Percentiles rank a stretch among this genome's conserved stretches.
Evolutionary conservation across 2,888 invertebrate genomes (phyloP).

Genomic region (Polylopha cassiicola): DNA sequence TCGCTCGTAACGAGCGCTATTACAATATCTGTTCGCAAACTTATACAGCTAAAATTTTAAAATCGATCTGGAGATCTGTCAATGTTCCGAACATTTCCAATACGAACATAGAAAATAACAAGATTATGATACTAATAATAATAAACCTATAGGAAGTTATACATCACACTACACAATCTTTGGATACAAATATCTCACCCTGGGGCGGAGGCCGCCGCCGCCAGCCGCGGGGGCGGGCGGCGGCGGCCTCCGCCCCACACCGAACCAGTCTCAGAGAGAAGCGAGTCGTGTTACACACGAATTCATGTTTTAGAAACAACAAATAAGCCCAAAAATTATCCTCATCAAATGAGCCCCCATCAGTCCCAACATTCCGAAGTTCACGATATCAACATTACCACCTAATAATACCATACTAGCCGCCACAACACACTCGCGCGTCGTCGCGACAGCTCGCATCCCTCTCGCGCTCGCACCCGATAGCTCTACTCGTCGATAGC

Average conservation of each 20-base stretch:
- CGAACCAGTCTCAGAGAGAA: conserved; percentile 60
- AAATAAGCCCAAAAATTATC: conserved; percentile 51
- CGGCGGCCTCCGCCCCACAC: conserved; percentile 35
- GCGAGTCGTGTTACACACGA: conserved; percentile 71
- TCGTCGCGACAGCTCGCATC: conserved; percentile 3
- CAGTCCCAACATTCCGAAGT: conserved; percentile 62
- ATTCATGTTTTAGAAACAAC: conserved; percentile 48
- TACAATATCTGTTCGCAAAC: conserved; percentile 24
- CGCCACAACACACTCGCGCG: conserved; percentile 24
- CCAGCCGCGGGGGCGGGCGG: conserved; percentile 14
- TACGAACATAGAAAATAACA: conserved; percentile 61
- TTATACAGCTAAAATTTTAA: conserved; percentile 31
- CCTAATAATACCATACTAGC: conserved; percentile 54
- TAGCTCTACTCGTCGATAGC: no score
- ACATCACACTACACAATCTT: conserved; percentile 73
- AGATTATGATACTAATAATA: conserved; percentile 62
- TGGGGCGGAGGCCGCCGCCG: conserved; percentile 31
- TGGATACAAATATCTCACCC: conserved; percentile 66
- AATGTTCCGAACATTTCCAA: conserved; percentile 46
- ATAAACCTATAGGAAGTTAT: conserved; percentile 71
- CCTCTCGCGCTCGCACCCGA: conserved; percentile 11
- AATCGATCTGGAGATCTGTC: conserved; percentile 60
- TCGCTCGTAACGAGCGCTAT: conserved; percentile 5
- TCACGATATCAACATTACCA: conserved; percentile 57
- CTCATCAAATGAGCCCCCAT: conserved; percentile 72